These are phyloP conservation scores for Drosophila kikkawai DNA, from an alignment of 1,140 invertebrate species.

Conservation along the genomic window DNA sequence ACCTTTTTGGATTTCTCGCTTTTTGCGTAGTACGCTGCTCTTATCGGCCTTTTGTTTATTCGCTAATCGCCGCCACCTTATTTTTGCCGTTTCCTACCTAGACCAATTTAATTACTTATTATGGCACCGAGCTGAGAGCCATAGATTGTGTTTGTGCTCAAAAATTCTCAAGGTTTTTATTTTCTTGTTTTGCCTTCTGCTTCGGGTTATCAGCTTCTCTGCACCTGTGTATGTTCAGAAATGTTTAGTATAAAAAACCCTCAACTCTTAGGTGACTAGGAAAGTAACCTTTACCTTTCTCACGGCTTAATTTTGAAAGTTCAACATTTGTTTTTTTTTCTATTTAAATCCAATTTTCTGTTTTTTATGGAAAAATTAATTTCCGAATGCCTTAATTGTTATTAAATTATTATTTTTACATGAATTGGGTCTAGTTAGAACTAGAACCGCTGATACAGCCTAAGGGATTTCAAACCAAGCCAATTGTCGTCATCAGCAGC, in stretches of 20 bases:
- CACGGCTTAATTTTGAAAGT: not conserved
- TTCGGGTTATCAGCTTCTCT: slow-evolving; percentile 30
- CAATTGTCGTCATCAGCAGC: slow-evolving; percentile 24
- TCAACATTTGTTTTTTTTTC: not conserved
- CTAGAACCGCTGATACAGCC: slow-evolving; percentile 13
- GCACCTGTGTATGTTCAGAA: slow-evolving; percentile 16
- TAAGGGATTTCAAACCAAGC: slow-evolving; percentile 12
- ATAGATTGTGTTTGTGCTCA: slow-evolving; percentile 26
- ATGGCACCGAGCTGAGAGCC: slow-evolving; percentile 27
- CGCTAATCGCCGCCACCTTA: slow-evolving; percentile 34
- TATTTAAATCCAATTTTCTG: too few species aligned
- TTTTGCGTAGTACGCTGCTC: slow-evolving; percentile 29
- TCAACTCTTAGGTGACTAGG: slow-evolving; percentile 5
- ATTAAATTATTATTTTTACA: not conserved
- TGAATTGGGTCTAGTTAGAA: not conserved
- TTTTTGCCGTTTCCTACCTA: slow-evolving; percentile 44
- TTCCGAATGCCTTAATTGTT: too few species aligned
- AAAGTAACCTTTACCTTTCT: slow-evolving; percentile 1
- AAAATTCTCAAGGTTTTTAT: slow-evolving; percentile 53
- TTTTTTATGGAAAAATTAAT: too few species aligned
- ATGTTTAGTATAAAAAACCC: slow-evolving; percentile 14
- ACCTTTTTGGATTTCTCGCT: slow-evolving; percentile 37
- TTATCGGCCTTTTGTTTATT: slow-evolving; percentile 50
- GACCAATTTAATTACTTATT: slow-evolving; percentile 59
- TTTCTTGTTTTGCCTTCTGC: slow-evolving; percentile 67